These are phyloP conservation scores for Drosophila prolongata DNA, from an alignment of 2,888 invertebrate genomes.

Conservation along the genomic window DNA sequence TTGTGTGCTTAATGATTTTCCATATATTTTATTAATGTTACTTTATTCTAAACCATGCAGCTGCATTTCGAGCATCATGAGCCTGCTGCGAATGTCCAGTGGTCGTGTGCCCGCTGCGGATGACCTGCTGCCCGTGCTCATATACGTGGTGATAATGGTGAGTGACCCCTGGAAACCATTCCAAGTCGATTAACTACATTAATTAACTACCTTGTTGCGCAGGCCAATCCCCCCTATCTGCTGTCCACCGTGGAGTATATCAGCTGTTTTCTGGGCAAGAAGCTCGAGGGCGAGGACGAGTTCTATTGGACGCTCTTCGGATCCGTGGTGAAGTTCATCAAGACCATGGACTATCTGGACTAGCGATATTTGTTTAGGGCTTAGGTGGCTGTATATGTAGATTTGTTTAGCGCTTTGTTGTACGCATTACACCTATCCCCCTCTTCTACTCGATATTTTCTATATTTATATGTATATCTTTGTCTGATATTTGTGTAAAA, in stretches of 20 bases:
- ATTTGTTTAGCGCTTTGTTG: constrained; percentile 14
- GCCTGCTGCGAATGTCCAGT: constrained; percentile 94
- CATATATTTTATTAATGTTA: background rate
- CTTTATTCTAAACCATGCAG: constrained; percentile 79
- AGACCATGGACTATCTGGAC: constrained; percentile 90
- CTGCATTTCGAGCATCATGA: constrained; percentile 97
- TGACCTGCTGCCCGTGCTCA: constrained; percentile 97
- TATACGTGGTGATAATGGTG: constrained; percentile 97
- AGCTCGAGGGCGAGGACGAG: constrained; percentile 94
- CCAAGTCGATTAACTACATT: background rate
- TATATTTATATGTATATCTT: constrained; percentile 13
- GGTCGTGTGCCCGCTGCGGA: constrained; percentile 94
- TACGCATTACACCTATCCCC: constrained; percentile 1
- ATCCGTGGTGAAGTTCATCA: constrained; percentile 98
- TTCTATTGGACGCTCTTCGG: constrained; percentile 99
- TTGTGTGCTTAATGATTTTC: background rate
- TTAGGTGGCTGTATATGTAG: constrained; percentile 19
- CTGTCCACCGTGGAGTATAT: constrained; percentile 98
- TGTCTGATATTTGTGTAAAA: constrained; percentile 32
- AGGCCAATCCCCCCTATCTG: constrained; percentile 97
- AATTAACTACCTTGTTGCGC: constrained; percentile 36
- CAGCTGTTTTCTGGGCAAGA: constrained; percentile 94
- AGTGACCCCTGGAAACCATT: constrained; percentile 14
- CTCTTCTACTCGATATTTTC: constrained; percentile 9
- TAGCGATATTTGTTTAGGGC: constrained; percentile 48